These are phyloP conservation scores for Nephrotoma guestfalica DNA, from an alignment of 2,888 invertebrate species.

Conservation along the genomic window DNA sequence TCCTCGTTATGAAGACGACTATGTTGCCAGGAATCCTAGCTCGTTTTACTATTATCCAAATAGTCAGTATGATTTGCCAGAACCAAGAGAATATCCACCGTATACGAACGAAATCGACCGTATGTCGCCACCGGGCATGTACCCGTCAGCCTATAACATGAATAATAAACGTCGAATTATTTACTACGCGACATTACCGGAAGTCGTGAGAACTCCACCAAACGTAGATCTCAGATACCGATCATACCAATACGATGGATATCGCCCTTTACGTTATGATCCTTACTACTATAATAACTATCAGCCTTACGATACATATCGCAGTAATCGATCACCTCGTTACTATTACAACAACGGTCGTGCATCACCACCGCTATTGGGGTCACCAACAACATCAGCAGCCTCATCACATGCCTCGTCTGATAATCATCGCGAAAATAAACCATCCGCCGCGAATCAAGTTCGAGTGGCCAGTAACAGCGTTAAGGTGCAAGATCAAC, in stretches of 20 bases:
- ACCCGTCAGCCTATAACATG: constrained; percentile 21
- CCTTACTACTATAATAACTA: constrained; percentile 17
- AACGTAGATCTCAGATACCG: constrained; percentile 40
- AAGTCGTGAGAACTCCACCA: constrained; percentile 46
- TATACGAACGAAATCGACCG: constrained; percentile 26
- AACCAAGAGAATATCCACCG: constrained; percentile 23
- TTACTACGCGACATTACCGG: constrained; percentile 55
- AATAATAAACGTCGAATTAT: constrained; percentile 40
- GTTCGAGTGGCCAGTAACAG: background rate
- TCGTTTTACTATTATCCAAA: constrained; percentile 30
- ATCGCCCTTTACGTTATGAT: constrained; percentile 16
- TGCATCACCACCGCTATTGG: background rate
- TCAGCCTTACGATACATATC: constrained; percentile 14
- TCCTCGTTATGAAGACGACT: constrained; percentile 24
- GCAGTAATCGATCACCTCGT: constrained; percentile 8
- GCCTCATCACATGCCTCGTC: background rate
- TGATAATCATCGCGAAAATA: background rate
- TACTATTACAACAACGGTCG: background rate
- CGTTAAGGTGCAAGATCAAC: constrained; percentile 1
- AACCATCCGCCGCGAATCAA: background rate
- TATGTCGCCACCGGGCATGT: constrained; percentile 20
- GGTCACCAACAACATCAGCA: background rate
- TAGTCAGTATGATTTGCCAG: constrained; percentile 27
- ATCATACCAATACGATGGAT: constrained; percentile 30
- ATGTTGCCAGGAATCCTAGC: constrained; percentile 27